Conservation (phyloP, 2,797 vertebrate genomes). For the Sylvia borin region DNA sequence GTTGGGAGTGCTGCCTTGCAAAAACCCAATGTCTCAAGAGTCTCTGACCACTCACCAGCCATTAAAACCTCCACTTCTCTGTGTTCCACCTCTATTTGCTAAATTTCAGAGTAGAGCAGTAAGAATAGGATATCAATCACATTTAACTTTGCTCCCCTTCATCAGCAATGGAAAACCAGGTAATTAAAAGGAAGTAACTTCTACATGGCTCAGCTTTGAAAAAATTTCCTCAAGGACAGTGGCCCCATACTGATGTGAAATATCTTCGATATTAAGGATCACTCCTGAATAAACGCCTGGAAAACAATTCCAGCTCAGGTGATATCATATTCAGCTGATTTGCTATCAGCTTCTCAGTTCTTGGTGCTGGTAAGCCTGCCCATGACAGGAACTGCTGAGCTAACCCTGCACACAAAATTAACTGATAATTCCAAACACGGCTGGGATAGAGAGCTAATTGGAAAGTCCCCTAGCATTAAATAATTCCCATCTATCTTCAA, state of each 20-base stretch:
- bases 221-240: background rate
- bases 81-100: background rate
- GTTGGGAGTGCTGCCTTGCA: background rate
- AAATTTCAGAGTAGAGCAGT: background rate
- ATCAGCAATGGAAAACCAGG: background rate
- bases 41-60: background rate
- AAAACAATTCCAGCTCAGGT: background rate
- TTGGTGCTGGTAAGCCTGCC: background rate
- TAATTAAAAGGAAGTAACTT: background rate
- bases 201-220: background rate
- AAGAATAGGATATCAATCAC: background rate
- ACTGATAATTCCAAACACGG: background rate
- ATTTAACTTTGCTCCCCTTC: background rate
- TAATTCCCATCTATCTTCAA: conserved; percentile 52
- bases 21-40: background rate
- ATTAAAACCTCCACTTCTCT: background rate
- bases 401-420: background rate
- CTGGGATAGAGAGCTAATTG: conserved; percentile 5
- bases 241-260: background rate
- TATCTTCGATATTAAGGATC: background rate
- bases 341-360: background rate
- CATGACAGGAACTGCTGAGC: background rate
- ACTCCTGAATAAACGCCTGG: background rate
- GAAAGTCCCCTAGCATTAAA: conserved; percentile 36
- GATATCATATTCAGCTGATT: background rate